These are phyloP conservation scores for Echeneis naucrates DNA, from an alignment of 2,797 vertebrate species.

Conservation along the genomic window DNA sequence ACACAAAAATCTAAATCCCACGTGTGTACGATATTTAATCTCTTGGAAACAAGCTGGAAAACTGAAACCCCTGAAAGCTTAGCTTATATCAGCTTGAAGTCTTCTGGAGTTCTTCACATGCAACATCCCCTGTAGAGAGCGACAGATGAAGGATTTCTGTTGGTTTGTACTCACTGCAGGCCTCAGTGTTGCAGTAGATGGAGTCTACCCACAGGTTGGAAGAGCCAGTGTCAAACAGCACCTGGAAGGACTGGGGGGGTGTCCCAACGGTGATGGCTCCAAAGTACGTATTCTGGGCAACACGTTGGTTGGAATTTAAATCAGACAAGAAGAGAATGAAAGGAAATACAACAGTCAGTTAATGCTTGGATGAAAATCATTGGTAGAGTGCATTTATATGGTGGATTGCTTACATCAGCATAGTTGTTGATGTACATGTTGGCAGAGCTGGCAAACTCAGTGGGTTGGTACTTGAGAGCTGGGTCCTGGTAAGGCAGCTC, in stretches of 20 bases:
- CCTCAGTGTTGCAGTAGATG: constrained; percentile 76
- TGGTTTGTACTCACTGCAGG: constrained; percentile 82
- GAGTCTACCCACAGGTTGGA: constrained; percentile 82
- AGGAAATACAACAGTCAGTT: neutral
- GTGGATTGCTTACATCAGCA: constrained; percentile 78
- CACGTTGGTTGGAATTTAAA: constrained; percentile 4
- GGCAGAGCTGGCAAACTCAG: constrained; percentile 45
- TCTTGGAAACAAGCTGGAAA: constrained; percentile 35
- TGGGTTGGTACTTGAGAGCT: constrained; percentile 72
- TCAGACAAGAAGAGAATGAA: neutral
- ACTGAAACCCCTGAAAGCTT: constrained; percentile 4
- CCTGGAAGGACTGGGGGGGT: constrained; percentile 74
- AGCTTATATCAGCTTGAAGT: constrained; percentile 17
- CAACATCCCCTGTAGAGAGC: constrained; percentile 7
- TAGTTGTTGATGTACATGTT: constrained; percentile 83
- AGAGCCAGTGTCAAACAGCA: constrained; percentile 78
- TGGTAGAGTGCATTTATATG: neutral
- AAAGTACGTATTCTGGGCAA: constrained; percentile 72
- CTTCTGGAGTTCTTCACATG: constrained; percentile 17
- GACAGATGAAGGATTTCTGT: constrained; percentile 19
- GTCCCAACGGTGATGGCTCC: constrained; percentile 77
- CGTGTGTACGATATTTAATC: constrained; percentile 20
- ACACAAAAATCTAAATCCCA: constrained; percentile 25
- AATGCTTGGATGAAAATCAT: neutral
- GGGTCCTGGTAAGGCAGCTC: constrained; percentile 69